Percentiles rank a stretch among this genome's conserved stretches.
phyloP scores from a whole-genome alignment of 2,113 vertebrate genomes.

The Lipotes vexillifer region DNA sequence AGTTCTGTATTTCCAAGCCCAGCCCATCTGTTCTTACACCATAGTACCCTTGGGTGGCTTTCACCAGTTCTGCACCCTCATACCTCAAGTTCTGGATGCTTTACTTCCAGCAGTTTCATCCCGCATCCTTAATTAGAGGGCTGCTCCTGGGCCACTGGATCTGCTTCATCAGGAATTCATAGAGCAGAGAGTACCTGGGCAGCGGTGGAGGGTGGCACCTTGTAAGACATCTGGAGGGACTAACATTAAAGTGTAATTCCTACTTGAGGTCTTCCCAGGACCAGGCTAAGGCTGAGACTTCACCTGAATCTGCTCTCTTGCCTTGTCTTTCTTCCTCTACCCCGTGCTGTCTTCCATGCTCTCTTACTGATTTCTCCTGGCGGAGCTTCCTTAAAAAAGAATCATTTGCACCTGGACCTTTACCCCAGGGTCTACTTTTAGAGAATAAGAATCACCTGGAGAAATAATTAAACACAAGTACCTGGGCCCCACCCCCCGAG shows the following conservation, averaged over 20 bases:
- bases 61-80: background rate
- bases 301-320: background rate
- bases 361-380: background rate
- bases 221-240: background rate
- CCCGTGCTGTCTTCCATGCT: background rate
- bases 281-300: background rate
- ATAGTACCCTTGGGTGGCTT: background rate
- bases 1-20: background rate
- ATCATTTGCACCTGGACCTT: background rate
- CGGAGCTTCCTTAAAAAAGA: background rate
- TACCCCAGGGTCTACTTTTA: background rate
- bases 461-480: background rate
- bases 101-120: background rate
- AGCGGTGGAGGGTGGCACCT: fast-evolving
- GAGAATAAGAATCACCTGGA: background rate
- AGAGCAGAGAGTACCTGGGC: fast-evolving
- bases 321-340: background rate
- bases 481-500: fast-evolving
- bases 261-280: background rate
- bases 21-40: background rate
- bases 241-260: background rate
- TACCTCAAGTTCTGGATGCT: background rate
- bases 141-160: background rate
- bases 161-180: background rate
- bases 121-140: background rate